Conservation (phyloP, 1,140 invertebrate genomes). For the Gryon sp. region DNA sequence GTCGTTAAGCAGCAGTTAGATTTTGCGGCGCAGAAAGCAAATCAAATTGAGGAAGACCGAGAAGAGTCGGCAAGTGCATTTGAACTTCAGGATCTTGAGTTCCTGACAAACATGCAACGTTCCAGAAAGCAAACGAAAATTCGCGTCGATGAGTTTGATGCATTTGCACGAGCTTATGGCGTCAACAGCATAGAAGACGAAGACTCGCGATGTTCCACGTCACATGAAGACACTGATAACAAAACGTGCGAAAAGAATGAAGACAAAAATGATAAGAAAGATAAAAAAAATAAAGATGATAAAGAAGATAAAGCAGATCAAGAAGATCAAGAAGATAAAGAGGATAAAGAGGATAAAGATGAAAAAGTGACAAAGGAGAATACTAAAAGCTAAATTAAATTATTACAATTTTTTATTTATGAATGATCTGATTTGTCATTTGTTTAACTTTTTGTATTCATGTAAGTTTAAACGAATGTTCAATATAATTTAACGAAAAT, state of each 20-base stretch:
- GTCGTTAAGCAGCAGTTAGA: not conserved
- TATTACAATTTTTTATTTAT: too few species aligned
- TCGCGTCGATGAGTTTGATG: constrained; percentile 48
- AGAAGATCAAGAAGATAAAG: too few species aligned
- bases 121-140: constrained; percentile 18
- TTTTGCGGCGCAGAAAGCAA: not conserved
- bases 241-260: too few species aligned
- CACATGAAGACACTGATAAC: constrained; percentile 17
- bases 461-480: too few species aligned
- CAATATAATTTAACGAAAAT: too few species aligned
- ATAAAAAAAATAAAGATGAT: not conserved
- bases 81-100: constrained; percentile 51
- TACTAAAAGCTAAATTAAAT: too few species aligned
- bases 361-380: too few species aligned
- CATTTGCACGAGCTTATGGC: constrained; percentile 28
- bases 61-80: constrained; percentile 58
- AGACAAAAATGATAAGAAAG: not conserved
- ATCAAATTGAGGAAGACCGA: constrained; percentile 25
- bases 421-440: too few species aligned
- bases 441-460: too few species aligned
- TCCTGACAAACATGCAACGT: constrained; percentile 19
- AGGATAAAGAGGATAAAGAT: too few species aligned
- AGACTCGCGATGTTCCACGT: constrained; percentile 30
- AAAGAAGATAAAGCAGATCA: too few species aligned
- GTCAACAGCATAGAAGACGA: constrained; percentile 28